Evolutionary conservation across 2,113 vertebrate species (phyloP), one percentile per base, ranked within the genome.

Genomic region (Heterocephalus glaber): DNA sequence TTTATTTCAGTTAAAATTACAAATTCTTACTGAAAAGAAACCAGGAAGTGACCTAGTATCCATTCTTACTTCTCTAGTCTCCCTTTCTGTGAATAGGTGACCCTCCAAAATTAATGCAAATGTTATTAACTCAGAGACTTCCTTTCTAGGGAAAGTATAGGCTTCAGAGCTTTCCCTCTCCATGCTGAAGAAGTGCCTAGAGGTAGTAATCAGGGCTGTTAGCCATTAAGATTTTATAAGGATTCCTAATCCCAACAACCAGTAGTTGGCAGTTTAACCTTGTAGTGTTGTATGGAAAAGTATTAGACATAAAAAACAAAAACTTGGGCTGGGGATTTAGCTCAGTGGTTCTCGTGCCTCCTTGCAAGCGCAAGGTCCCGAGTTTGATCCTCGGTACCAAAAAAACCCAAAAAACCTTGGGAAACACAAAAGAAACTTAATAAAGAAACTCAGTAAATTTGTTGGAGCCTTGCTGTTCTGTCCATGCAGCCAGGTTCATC

Each of bases 1-100:
- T 81, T 96, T 89, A 83, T 95, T 96, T 96, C 89, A 54, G 7
- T 74, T 90, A 70, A 44, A 89, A 92, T 74, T 54, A 56, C n/a
- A 65, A 89, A 87, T 3, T 5, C 38, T 94, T 95, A 20, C 28
- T 87, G 14, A 49, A 49, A 16, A 56, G 44, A 86, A 96, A 80
- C 38, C 60, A 54, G 44, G 41, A 86, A 76, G 52, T 85, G 54
- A 61, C n/a, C 65, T 88, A 16, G 1, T 79, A 33, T n/a, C 61
- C 24, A 28, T 81, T 84, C 24, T 84, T 82, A 28, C 11, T 86
- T 83, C 33, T 49, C 28, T 65, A 52, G 86, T 87, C 26, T 60
- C 24, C 44, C 58, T 66, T 77, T 41, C 44, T 81, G 8, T 4
- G 9, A 84, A 65, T 70, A 87, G 19, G 38, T 35, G 47, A 77